Evolutionary conservation across 2,113 vertebrate genomes (phyloP).

Genomic region (Pionites leucogaster): DNA sequence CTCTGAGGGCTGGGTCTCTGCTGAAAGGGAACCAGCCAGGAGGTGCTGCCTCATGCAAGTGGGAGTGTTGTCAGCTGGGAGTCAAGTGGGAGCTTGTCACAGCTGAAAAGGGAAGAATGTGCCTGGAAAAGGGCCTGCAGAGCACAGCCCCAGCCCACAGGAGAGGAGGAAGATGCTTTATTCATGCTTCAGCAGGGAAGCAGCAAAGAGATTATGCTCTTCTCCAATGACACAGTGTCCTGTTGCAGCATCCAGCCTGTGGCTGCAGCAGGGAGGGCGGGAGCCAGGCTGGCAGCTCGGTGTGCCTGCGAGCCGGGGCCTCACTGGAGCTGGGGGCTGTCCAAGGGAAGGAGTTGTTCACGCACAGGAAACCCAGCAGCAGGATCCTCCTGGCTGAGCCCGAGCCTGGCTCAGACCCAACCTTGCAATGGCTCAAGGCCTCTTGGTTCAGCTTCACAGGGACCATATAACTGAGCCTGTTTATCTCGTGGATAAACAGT

Average conservation of each 20-base stretch:
- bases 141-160: not conserved
- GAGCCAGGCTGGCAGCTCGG: not conserved
- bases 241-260: constrained; percentile 41
- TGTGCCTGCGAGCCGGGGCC: not conserved
- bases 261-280: not conserved
- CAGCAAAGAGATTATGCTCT: not conserved
- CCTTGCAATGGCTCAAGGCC: not conserved
- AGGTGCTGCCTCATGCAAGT: not conserved
- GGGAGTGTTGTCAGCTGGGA: constrained; percentile 12
- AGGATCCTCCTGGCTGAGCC: constrained; percentile 8
- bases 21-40: not conserved
- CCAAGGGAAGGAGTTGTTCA: constrained; percentile 28
- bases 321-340: not conserved
- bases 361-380: constrained; percentile 41
- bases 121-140: not conserved
- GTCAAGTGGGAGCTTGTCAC: constrained; percentile 34
- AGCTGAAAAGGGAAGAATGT: constrained; percentile 8
- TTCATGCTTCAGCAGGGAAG: not conserved
- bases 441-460: not conserved
- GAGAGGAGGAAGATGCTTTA: constrained; percentile 23
- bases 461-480: not conserved
- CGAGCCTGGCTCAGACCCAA: not conserved
- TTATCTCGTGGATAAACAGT: not conserved
- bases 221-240: constrained; percentile 51
- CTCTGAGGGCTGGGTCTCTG: not conserved